Percentiles rank a stretch among this genome's conserved stretches.
phyloP scores from a whole-genome alignment of 1,140 invertebrate species.

The Brachionus plicatilis region DNA sequence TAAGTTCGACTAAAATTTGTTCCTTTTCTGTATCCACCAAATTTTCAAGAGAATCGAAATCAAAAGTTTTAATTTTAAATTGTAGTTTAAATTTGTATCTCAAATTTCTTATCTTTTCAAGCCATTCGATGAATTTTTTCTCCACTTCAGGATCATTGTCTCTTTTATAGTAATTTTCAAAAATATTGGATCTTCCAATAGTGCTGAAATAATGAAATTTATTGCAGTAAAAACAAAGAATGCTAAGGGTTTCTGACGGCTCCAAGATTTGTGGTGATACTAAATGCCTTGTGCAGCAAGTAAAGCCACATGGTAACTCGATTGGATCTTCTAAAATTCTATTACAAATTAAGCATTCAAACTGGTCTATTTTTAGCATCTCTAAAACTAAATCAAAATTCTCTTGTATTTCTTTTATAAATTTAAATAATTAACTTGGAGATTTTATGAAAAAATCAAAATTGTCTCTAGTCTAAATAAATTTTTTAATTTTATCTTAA shows the following conservation, averaged over 20 bases:
- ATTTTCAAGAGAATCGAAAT: background rate
- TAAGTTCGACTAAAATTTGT: background rate
- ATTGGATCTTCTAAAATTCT: background rate
- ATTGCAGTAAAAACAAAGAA: background rate
- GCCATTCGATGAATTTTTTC: background rate
- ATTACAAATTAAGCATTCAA: conserved; percentile 1
- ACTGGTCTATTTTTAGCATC: background rate
- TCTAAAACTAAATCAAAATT: background rate
- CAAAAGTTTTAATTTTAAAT: background rate
- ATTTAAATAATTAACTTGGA: background rate
- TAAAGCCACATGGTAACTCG: background rate
- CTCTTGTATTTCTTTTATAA: background rate
- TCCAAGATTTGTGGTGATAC: background rate
- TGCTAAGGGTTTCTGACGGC: background rate
- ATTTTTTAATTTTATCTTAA: background rate
- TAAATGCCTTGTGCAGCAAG: background rate
- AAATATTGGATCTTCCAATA: background rate
- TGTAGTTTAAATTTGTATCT: background rate
- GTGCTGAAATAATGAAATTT: background rate
- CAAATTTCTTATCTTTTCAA: background rate
- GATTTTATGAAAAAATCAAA: background rate
- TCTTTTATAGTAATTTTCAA: background rate
- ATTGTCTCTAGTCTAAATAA: background rate
- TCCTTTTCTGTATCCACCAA: background rate
- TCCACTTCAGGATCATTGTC: background rate